Conservation (phyloP, 2,888 invertebrate genomes). For the Pristionchus japonicus region DNA sequence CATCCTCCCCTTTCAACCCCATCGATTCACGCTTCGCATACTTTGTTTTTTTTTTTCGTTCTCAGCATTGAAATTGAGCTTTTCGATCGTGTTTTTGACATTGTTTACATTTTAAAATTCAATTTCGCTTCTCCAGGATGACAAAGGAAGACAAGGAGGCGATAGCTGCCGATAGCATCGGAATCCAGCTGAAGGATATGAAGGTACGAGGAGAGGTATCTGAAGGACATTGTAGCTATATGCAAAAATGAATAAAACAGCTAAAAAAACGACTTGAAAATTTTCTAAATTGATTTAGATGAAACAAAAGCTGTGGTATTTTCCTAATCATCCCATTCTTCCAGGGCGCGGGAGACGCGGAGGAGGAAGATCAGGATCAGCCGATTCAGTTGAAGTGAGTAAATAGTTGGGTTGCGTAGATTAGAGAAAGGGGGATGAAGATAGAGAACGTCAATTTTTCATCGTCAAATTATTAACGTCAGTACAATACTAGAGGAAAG, state of each 20-base stretch:
- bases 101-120: neutral
- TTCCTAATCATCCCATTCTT: neutral
- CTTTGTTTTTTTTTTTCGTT: neutral
- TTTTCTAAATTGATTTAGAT: no score
- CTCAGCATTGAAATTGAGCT: neutral
- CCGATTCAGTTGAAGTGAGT: neutral
- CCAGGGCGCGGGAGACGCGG: slow-evolving; percentile 9
- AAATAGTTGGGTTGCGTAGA: neutral
- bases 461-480: no score
- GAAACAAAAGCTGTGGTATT: neutral
- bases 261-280: no score
- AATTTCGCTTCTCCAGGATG: neutral
- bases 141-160: slow-evolving; percentile 31
- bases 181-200: slow-evolving; percentile 50
- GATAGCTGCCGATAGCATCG: slow-evolving; percentile 6
- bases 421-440: neutral
- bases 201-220: slow-evolving; percentile 46
- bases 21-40: neutral
- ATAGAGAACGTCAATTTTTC: no score
- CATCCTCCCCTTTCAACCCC: neutral
- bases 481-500: no score
- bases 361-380: neutral
- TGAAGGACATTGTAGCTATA: no score
- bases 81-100: neutral
- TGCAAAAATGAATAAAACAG: no score